phyloP scores from a whole-genome alignment of 2,797 vertebrate species.

The Aeoliscus strigatus region DNA sequence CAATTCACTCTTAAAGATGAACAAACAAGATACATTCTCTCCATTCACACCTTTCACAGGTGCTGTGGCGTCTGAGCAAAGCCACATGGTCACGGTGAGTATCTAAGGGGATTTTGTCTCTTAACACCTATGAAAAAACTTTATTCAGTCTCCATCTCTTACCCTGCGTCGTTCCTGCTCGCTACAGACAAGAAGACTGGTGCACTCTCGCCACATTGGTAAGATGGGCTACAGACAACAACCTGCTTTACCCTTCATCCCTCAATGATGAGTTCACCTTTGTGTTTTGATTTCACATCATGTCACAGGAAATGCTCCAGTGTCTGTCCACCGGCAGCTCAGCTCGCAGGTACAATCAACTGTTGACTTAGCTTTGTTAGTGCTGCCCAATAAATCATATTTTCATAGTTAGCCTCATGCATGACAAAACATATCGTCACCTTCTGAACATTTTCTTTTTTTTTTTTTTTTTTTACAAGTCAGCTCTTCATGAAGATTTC shows the following conservation, averaged over 20 bases:
- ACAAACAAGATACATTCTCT: too few species aligned
- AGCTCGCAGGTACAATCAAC: conserved; percentile 20
- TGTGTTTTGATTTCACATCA: not conserved
- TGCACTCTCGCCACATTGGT: conserved; percentile 14
- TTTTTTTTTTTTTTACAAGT: too few species aligned
- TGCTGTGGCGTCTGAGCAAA: conserved; percentile 18
- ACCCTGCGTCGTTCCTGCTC: not conserved
- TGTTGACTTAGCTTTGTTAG: not conserved
- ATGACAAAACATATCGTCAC: too few species aligned
- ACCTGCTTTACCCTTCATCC: not conserved
- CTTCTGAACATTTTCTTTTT: too few species aligned
- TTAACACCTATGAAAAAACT: not conserved
- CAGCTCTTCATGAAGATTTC: too few species aligned
- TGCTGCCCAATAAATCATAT: too few species aligned
- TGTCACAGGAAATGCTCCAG: conserved; percentile 17
- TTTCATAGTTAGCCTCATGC: too few species aligned
- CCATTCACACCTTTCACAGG: conserved; percentile 21
- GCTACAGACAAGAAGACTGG: conserved; percentile 4
- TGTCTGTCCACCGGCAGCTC: conserved; percentile 7
- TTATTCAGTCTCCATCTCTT: not conserved
- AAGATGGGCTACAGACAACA: conserved; percentile 12
- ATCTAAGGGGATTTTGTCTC: too few species aligned
- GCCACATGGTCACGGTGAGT: conserved; percentile 39
- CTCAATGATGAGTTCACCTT: too few species aligned
- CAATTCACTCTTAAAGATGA: too few species aligned